Evolutionary conservation across 2,113 vertebrate genomes (phyloP), one percentile per base, ranked within the genome.

Genomic region (Corythornis vintsioides): DNA sequence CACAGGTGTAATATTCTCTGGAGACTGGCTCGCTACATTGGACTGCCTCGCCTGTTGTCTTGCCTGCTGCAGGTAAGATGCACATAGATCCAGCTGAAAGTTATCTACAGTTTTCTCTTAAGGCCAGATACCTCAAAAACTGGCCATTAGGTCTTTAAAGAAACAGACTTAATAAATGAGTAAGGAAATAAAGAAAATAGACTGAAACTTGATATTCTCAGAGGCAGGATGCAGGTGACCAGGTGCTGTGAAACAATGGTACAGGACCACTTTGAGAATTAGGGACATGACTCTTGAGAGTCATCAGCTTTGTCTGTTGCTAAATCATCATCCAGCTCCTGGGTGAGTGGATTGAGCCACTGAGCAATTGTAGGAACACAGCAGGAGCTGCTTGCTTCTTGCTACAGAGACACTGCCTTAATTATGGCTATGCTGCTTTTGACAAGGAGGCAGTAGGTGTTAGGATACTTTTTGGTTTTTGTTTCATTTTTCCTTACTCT

Each of bases 281-380:
- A 4, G 19, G 13, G 35, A 52, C 35, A 5, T 56, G 18, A 29
- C 14, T 42, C 7, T 8, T 5, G 31, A 28, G 19, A 52, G 35
- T 13, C 10, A 0, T 16, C 7, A 10, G 24, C 50, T 70, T 50
- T 61, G 50, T 7, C 57, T 76, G 17, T 63, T 2, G 3, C 48
- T 38, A 67, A 80, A 69, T 8, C 21, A 31, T 63, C 3, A 25
- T 35, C 6, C n/a, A n/a, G 9, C 21, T 64, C 13, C 16, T 38
- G 4, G 24, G 4, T 31, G 21, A 65, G 16, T 1, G 2, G 28
- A 35, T 69, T 26, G 9, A 65, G 18, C 5, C 55, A 15, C 38
- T 8, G 3, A 38, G 13, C 43, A 82, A 22, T 9, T 45, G 16
- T 9, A 56, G 19, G 28, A 60, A 21, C 0, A 3, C 0, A 0